These are phyloP conservation scores for Mamestra configurata DNA, from an alignment of 1,140 invertebrate species.

Conservation along the genomic window DNA sequence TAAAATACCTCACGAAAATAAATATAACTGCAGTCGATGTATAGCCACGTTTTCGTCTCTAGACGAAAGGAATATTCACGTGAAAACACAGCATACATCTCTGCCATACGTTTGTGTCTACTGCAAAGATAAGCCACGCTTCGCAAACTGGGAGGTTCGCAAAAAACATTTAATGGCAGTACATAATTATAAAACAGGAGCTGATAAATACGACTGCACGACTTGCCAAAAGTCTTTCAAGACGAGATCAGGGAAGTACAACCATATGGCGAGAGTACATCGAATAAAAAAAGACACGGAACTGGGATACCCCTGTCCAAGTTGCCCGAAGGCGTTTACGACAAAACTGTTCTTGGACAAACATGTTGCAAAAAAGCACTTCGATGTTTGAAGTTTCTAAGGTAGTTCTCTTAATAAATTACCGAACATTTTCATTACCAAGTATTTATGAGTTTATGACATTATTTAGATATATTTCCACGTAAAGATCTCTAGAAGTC, in stretches of 20 bases:
- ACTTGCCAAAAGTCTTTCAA: slow-evolving; percentile 81
- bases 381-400: slow-evolving; percentile 61
- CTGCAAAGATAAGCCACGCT: slow-evolving; percentile 81
- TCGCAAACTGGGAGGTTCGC: slow-evolving; percentile 79
- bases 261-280: slow-evolving; percentile 81
- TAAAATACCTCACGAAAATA: slow-evolving; percentile 83
- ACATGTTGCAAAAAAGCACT: slow-evolving; percentile 82
- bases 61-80: slow-evolving; percentile 79
- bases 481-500: neutral
- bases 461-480: neutral
- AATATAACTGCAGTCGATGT: slow-evolving; percentile 79
- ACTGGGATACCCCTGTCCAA: slow-evolving; percentile 75
- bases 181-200: slow-evolving; percentile 78
- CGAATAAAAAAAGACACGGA: slow-evolving; percentile 77
- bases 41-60: slow-evolving; percentile 77
- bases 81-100: slow-evolving; percentile 81
- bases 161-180: slow-evolving; percentile 81
- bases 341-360: slow-evolving; percentile 82
- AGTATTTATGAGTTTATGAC: neutral
- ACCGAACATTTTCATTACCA: neutral
- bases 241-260: slow-evolving; percentile 82
- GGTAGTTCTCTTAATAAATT: neutral
- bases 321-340: slow-evolving; percentile 79
- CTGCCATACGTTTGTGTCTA: slow-evolving; percentile 79
- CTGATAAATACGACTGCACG: slow-evolving; percentile 79